Evolutionary conservation across 2,797 vertebrate species (phyloP), one percentile per base, ranked within the genome.

Genomic region (Micrastur ruficollis): DNA sequence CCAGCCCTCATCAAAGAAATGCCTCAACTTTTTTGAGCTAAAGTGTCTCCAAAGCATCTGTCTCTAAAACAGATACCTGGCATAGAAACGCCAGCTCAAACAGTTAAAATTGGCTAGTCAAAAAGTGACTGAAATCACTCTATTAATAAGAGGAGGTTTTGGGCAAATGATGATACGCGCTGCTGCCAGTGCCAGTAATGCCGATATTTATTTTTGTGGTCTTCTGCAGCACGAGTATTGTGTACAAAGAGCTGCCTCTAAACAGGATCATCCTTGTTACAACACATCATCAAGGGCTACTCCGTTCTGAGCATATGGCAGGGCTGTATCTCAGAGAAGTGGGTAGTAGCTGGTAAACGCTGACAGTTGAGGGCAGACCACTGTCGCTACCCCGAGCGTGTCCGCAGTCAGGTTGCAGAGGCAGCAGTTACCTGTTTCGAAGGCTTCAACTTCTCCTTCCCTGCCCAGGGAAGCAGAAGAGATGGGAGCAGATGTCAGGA

Each of bases 11-110:
- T 85, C 81, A 86, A 86, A 95, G 92, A 94, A 89, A 76, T 84
- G 74, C 90, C 86, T 97, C 70, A 81, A 93, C 74, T 89, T 92
- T 93, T 96, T 67, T 71, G 65, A 95, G 96, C 81, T 91, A 47
- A 83, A 92, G 73, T 82, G 90, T 90, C 92, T 95, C 93, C 91
- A 95, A 89, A 96, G 96, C 96, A 96, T 96, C 96, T 95, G 95
- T 91, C 75, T 96, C 81, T 89, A 71, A 92, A 96, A 53, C 81
- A 88, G 85, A 92, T 91, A 95, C 93, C 96, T 97, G 91, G 95
- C 89, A 92, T 65, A 31, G 81, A 93, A 78, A 90, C 21, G 63
- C 71, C 84, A 83, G 68, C 85, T 95, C 72, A 93, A 91, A 95
- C 61, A 68, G 92, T 96, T 94, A 89, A 92, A 96, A 78, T 75